Conservation (phyloP, 2,113 vertebrate species). For the Seriola aureovittata region DNA sequence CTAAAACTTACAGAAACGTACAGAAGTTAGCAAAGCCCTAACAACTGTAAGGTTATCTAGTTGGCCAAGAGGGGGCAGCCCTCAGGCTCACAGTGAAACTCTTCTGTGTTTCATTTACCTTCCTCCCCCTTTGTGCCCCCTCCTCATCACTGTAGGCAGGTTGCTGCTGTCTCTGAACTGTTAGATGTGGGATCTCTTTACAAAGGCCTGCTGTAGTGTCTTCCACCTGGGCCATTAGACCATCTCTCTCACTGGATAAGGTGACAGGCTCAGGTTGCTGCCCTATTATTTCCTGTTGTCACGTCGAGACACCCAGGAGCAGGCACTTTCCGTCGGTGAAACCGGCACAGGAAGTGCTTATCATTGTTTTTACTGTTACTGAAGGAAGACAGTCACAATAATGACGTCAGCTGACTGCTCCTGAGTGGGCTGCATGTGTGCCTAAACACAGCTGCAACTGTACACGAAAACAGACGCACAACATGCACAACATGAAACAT, state of each 20-base stretch:
- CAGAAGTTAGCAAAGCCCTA: background rate
- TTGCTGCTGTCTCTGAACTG: slow-evolving; percentile 52
- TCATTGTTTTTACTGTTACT: slow-evolving; percentile 37
- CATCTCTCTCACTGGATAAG: slow-evolving; percentile 47
- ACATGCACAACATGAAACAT: slow-evolving; percentile 16
- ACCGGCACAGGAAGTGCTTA: slow-evolving; percentile 57
- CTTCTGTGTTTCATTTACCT: slow-evolving; percentile 8
- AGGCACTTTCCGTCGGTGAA: slow-evolving; percentile 26
- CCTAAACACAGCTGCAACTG: slow-evolving; percentile 51
- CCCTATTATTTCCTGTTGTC: slow-evolving; percentile 55
- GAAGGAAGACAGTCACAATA: background rate
- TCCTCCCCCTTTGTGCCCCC: slow-evolving; percentile 6
- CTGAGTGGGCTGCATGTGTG: background rate
- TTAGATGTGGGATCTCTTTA: slow-evolving; percentile 74
- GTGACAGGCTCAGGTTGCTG: slow-evolving; percentile 67
- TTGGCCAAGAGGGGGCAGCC: slow-evolving; percentile 20
- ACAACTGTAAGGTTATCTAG: background rate
- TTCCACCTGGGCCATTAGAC: slow-evolving; percentile 62
- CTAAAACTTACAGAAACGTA: too few relatives aligned
- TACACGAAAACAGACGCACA: slow-evolving; percentile 21
- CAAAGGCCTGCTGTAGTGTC: slow-evolving; percentile 68
- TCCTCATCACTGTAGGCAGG: slow-evolving; percentile 51
- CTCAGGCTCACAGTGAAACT: background rate
- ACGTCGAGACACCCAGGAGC: slow-evolving; percentile 46
- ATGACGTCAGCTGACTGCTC: slow-evolving; percentile 24